Evolutionary conservation across 2,113 vertebrate genomes (phyloP).

Genomic region (Ginglymostoma cirratum): DNA sequence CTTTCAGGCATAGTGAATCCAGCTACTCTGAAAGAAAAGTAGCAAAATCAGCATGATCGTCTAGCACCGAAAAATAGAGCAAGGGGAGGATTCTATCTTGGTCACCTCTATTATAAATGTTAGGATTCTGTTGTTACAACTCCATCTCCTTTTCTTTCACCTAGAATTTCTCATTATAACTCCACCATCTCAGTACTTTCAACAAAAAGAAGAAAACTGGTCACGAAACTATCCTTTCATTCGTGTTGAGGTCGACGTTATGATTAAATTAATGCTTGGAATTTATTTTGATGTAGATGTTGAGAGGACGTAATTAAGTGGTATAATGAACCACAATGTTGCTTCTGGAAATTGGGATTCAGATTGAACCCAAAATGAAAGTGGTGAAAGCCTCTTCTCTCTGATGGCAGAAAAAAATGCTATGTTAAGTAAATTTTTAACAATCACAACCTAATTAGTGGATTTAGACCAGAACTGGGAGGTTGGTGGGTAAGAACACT

Average conservation of each 20-base stretch:
- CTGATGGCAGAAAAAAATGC: neutral
- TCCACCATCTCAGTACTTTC: neutral
- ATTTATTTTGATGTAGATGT: neutral
- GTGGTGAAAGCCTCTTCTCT: neutral
- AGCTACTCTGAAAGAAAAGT: neutral
- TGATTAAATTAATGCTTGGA: neutral
- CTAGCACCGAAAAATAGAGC: neutral
- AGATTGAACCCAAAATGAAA: slow-evolving; percentile 3
- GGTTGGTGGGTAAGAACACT: neutral
- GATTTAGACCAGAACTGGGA: neutral
- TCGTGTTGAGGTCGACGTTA: neutral
- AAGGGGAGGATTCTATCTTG: neutral
- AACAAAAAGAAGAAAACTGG: neutral
- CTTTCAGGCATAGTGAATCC: neutral
- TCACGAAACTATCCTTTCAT: neutral
- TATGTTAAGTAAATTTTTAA: neutral
- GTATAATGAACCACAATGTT: neutral
- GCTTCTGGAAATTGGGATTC: neutral
- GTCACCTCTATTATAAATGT: neutral
- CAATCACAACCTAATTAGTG: neutral
- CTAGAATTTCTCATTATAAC: neutral
- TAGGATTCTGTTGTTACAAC: neutral
- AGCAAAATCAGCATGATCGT: neutral
- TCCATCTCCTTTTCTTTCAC: neutral
- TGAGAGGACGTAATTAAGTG: neutral